Evolutionary conservation across 2,797 vertebrate species (phyloP).

Genomic region (Poecilia wingei): DNA sequence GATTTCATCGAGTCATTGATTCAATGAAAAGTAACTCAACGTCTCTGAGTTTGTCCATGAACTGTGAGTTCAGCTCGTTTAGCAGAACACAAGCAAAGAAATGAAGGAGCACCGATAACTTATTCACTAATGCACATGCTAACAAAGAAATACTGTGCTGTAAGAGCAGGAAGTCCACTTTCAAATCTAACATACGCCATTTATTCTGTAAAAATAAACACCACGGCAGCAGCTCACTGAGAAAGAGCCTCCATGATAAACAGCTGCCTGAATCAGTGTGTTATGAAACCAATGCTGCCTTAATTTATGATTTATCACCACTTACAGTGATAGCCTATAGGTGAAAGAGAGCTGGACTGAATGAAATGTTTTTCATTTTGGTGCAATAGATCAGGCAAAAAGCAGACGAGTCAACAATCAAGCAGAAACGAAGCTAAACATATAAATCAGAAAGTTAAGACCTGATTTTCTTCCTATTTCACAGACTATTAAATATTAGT

Average conservation of each 20-base stretch:
- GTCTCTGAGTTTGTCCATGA: background rate
- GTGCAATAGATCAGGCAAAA: background rate
- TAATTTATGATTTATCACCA: slow-evolving; percentile 4
- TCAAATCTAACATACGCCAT: background rate
- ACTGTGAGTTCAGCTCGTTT: background rate
- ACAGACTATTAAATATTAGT: background rate
- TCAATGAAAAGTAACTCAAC: background rate
- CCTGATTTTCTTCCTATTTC: background rate
- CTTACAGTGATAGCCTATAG: background rate
- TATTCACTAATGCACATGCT: background rate
- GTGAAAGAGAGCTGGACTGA: background rate
- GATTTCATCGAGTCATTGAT: too few species aligned
- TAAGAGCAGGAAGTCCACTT: background rate
- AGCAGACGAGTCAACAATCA: background rate
- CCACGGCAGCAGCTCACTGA: background rate
- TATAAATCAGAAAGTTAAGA: background rate
- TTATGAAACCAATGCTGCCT: background rate
- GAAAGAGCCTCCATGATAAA: background rate
- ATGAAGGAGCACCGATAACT: background rate
- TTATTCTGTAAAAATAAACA: background rate
- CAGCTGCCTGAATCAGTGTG: background rate
- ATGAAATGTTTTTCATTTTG: background rate
- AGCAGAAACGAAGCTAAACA: background rate
- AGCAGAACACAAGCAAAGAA: background rate
- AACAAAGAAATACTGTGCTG: background rate